Evolutionary conservation across 2,113 vertebrate genomes (phyloP), one percentile per base, ranked within the genome.

Genomic region (Trinectes maculatus): DNA sequence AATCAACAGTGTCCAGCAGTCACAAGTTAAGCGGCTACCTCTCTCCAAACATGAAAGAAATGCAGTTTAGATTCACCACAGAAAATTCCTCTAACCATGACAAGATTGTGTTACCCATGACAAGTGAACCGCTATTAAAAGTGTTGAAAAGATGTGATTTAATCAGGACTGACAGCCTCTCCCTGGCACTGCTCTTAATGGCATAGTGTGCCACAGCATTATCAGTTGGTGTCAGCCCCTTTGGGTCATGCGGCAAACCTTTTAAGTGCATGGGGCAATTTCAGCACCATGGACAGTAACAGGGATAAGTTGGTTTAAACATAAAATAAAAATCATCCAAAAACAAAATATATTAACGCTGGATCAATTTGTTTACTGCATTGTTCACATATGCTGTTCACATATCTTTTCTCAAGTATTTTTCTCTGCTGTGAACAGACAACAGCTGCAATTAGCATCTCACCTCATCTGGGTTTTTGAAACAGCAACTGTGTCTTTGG

Each of bases 361-460:
- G n/a, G n/a, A n/a, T n/a, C n/a, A n/a, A n/a, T n/a, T n/a, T 8
- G 18, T 39, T 7, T n/a, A 1, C n/a, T 2, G 3, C 4, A 39
- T 9, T 51, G 11, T 33, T n/a, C 1, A 16, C 37, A 24, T 36
- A 3, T 36, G 1, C 31, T 15, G 49, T n/a, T n/a, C 6, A 16
- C 11, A 9, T 42, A 15, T 39, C 5, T 37, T 55, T 24, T 37
- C 12, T 37, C 24, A 36, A 55, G 24, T 16, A 28, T 57, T 24
- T 58, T 43, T 31, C 6, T 31, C 11, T 29, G 24, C 22, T 31
- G 16, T 6, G 6, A 53, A 33, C 8, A 43, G 2, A 39, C 4
- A 39, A 8, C 25, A 31, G 34, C 42, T 47, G 5, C 15, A 52
- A 34, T 28, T 52, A 43, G 22, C 65, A 58, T 25, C 49, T 49